Conservation (phyloP, 1,140 invertebrate genomes). For the Nebria ingens region DNA sequence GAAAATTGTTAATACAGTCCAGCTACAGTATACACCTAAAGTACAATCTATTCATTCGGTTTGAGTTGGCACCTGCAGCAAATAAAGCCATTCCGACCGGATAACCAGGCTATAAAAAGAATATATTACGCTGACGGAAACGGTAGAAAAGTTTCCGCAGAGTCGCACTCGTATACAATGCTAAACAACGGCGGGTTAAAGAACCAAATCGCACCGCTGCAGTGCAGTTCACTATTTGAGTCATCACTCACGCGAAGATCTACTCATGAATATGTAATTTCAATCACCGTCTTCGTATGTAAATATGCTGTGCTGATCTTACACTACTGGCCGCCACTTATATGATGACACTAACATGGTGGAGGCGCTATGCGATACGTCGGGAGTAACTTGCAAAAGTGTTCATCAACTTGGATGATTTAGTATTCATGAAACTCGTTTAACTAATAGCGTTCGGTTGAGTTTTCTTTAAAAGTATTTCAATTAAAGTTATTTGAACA, state of each 20-base stretch:
- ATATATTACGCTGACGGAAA: constrained; percentile 3
- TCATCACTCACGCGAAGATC: neutral
- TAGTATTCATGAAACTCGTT: no score
- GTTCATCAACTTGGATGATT: no score
- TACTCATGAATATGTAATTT: neutral
- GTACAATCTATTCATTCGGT: neutral
- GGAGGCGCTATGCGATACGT: no score
- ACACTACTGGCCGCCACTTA: no score
- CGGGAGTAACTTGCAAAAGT: no score
- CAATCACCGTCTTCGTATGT: neutral
- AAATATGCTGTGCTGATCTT: no score
- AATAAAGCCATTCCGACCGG: constrained; percentile 6
- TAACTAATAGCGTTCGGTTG: no score
- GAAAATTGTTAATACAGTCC: neutral
- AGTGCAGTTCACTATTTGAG: neutral
- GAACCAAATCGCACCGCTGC: neutral
- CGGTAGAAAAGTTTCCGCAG: neutral
- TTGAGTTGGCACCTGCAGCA: neutral
- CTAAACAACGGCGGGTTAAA: neutral
- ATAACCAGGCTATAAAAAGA: neutral
- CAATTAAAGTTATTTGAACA: no score
- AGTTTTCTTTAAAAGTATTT: no score
- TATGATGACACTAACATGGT: no score
- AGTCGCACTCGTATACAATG: neutral
- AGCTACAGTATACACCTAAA: neutral